These are phyloP conservation scores for Alfaro cultratus DNA, from an alignment of 2,797 vertebrate species.

Conservation along the genomic window DNA sequence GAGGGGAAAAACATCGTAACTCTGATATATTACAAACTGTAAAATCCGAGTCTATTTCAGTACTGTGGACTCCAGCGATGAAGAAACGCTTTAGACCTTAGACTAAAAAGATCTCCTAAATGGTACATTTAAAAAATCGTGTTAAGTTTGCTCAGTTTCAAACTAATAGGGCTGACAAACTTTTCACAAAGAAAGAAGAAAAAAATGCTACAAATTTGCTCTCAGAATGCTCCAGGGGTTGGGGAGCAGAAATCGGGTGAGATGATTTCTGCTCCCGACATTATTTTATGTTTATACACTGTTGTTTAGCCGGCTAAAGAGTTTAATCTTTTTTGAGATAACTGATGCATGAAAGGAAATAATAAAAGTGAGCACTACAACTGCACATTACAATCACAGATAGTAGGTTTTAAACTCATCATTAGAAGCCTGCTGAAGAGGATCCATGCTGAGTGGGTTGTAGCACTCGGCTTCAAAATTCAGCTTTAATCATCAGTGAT, in stretches of 20 bases:
- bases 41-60: neutral
- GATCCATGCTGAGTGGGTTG: neutral
- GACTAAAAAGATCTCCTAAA: neutral
- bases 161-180: neutral
- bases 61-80: neutral
- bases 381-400: slow-evolving; percentile 7
- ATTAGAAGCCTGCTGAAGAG: neutral
- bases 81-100: neutral
- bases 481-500: neutral
- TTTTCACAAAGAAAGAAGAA: neutral
- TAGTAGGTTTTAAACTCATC: slow-evolving; percentile 5
- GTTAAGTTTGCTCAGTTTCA: neutral
- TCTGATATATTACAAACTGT: neutral
- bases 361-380: neutral
- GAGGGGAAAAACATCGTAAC: neutral
- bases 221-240: neutral
- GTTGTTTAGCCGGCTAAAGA: neutral
- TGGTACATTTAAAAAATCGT: neutral
- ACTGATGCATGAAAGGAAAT: neutral
- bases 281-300: neutral
- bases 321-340: neutral
- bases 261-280: no score
- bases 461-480: neutral
- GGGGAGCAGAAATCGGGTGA: neutral
- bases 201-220: slow-evolving; percentile 8